These are phyloP conservation scores for Paracanthobrama guichenoti DNA, from an alignment of 2,113 vertebrate genomes.

Conservation along the genomic window DNA sequence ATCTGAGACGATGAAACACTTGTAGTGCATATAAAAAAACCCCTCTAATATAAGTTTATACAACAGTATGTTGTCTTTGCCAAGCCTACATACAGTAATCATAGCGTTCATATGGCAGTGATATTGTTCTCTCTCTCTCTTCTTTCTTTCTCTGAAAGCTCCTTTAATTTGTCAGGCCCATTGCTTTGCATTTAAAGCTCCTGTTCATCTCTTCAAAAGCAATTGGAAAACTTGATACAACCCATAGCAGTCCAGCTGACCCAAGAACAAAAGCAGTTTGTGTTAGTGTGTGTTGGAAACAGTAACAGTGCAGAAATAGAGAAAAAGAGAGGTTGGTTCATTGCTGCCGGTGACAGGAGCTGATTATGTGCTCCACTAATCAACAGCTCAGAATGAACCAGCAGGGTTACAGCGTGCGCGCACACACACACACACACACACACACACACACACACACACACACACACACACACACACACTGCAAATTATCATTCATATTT, in stretches of 20 bases:
- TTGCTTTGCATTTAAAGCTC: slow-evolving; percentile 41
- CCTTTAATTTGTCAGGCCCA: slow-evolving; percentile 29
- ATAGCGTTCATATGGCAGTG: slow-evolving; percentile 7
- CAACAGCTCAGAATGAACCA: slow-evolving; percentile 71
- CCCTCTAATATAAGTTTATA: not conserved
- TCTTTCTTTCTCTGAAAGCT: slow-evolving; percentile 6
- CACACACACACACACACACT: slow-evolving; percentile 55
- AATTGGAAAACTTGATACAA: not conserved
- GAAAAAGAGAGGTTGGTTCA: slow-evolving; percentile 37
- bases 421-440: slow-evolving; percentile 42
- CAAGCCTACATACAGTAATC: slow-evolving; percentile 11
- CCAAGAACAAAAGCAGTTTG: slow-evolving; percentile 1
- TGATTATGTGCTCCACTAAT: slow-evolving; percentile 81
- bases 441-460: slow-evolving; percentile 54
- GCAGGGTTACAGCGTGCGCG: slow-evolving; percentile 68
- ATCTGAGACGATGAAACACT: not conserved
- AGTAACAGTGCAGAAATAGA: slow-evolving; percentile 31
- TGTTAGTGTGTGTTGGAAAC: slow-evolving; percentile 30
- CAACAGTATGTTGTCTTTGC: not conserved
- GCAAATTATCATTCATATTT: slow-evolving; percentile 54
- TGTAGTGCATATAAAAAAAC: not conserved
- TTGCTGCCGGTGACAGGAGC: slow-evolving; percentile 76
- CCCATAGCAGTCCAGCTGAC: not conserved
- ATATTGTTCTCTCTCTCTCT: not conserved
- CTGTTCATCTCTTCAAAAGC: slow-evolving; percentile 1